A percentile compares a stretch with the other conserved stretches of the same genome.
Conservation (phyloP, 1,140 invertebrate genomes). For the Zaprionus capensis region DNA sequence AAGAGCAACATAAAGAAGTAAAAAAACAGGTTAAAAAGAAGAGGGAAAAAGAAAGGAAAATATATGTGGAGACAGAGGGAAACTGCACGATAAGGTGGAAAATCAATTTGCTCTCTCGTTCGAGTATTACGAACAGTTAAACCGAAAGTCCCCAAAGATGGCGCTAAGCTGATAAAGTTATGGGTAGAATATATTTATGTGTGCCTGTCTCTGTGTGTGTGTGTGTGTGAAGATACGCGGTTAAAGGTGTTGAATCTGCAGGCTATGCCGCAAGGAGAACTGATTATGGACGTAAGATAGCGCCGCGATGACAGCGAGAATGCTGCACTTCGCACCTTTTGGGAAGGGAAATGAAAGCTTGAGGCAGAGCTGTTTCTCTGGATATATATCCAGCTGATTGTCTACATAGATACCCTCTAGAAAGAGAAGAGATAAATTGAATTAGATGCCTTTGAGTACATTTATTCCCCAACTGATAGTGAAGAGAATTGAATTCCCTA, state of each 20-base stretch:
- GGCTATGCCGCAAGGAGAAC: conserved; percentile 63
- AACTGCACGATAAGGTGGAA: conserved; percentile 22
- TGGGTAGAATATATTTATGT: conserved; percentile 20
- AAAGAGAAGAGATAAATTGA: not conserved
- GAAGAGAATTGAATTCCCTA: not conserved
- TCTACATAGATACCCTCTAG: not conserved
- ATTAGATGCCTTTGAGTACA: not conserved
- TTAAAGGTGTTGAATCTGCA: conserved; percentile 34
- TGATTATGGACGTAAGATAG: conserved; percentile 59
- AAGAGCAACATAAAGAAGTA: conserved; percentile 31
- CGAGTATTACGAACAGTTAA: conserved; percentile 42
- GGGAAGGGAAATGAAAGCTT: not conserved
- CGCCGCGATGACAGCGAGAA: not conserved
- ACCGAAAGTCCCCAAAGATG: conserved; percentile 58
- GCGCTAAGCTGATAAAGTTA: conserved; percentile 63
- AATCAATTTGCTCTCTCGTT: conserved; percentile 62
- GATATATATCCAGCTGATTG: not conserved
- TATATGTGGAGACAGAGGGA: not conserved
- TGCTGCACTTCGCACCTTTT: conserved; percentile 3
- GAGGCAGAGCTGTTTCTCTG: not conserved
- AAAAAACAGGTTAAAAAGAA: conserved; percentile 16
- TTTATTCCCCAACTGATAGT: not conserved
- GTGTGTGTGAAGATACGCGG: conserved; percentile 1
- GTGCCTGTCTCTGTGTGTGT: not conserved
- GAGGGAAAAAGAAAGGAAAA: not conserved